Base-by-base conservation (phyloP, 2,797 vertebrate species). In the Eospalax fontanierii region DNA sequence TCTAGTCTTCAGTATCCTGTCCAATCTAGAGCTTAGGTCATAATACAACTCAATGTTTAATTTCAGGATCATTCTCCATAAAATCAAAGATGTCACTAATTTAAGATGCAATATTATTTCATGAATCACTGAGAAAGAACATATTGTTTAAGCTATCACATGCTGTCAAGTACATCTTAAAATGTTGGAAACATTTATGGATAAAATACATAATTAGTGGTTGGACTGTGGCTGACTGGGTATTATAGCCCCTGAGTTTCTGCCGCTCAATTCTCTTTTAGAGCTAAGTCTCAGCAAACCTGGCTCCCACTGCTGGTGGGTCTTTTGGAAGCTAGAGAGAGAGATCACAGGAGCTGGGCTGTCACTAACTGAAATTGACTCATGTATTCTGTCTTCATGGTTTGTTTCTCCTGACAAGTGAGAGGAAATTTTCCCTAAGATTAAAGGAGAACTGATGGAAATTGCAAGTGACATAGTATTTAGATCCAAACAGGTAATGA, bases 41-140 rank as follows among this genome's bases (percentile, higher is more conserved):
- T 57, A 76, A 50, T 18, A 3, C 30, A 73, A 84, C 24, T 92
- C 50, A 38, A 50, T 66, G 18, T 73, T 92, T 89, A 16, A 80
- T 61, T 14, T 71, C 79, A 66, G 79, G 79, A 65, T 61, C 19
- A 33, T 76, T 33, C 73, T 73, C 81, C 33, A 75, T 89, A 54
- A 59, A 57, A 28, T 78, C 38, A 92, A 88, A 75, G 71, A 40
- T 54, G 15, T 63, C 68, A 73, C 80, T 95, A 59, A 71, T 76
- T n/a, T 81, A 89, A 89, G 28, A 81, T 43, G n/a, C 11, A 61
- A 26, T 82, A 50, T 80, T 85, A 87, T 35, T 89, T 83, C 61
- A 87, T 76, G 30, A 96, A 71, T 43, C n/a, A 63, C 61, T 87
- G 57, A 95, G n/a, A 87, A 84, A 68, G 82, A 73, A 76, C 75